Evolutionary conservation across 2,888 invertebrate species (phyloP).

Genomic region (Leptopterna dolabrata): DNA sequence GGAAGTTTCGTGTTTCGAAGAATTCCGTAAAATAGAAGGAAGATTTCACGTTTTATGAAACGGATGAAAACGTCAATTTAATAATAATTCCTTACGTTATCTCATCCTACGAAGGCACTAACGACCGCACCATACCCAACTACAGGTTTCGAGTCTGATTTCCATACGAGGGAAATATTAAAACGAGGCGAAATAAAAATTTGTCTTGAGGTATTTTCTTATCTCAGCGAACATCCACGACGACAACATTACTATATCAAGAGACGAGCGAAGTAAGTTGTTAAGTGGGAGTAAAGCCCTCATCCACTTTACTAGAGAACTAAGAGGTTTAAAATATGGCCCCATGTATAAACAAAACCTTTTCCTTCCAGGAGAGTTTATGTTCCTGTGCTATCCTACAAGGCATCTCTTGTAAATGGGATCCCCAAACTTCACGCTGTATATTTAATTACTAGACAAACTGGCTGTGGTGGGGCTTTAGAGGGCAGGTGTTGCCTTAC

Average conservation of each 20-base stretch:
- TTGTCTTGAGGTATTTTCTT: not conserved
- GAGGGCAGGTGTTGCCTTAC: not conserved
- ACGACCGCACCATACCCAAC: too few species aligned
- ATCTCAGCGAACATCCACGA: not conserved
- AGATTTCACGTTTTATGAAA: too few species aligned
- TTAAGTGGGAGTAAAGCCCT: not conserved
- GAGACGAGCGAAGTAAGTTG: not conserved
- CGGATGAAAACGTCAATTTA: too few species aligned
- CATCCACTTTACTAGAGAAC: not conserved
- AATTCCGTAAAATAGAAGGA: too few species aligned
- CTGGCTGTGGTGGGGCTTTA: not conserved
- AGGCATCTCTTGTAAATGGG: not conserved
- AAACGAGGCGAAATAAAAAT: not conserved
- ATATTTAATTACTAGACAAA: not conserved
- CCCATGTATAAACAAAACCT: not conserved
- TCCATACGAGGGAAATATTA: not conserved
- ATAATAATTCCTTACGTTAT: too few species aligned
- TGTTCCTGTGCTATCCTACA: not conserved
- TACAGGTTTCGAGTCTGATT: not conserved
- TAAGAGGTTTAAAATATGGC: not conserved
- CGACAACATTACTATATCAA: not conserved
- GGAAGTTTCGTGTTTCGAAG: too few species aligned
- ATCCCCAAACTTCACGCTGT: not conserved
- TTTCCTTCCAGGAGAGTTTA: not conserved
- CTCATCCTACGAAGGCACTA: too few species aligned